phyloP scores from a whole-genome alignment of 2,113 vertebrate genomes.

The Protobothrops flavoviridis region DNA sequence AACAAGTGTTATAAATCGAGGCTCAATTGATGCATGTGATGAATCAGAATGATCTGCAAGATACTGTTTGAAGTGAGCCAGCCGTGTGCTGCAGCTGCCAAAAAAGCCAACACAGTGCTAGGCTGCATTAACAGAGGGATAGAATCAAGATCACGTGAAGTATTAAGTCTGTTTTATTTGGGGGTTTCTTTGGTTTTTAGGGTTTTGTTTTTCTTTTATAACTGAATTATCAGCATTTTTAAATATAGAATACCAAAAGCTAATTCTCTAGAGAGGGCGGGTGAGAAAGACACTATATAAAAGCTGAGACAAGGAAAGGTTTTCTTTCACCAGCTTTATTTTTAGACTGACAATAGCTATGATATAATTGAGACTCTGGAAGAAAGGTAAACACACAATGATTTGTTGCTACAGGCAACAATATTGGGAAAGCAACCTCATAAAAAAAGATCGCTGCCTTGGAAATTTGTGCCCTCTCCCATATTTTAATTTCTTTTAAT shows the following conservation, averaged over 20 bases:
- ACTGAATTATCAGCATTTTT: background rate
- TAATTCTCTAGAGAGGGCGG: background rate
- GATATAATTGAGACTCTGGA: background rate
- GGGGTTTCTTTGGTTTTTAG: background rate
- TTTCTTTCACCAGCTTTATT: slow-evolving; percentile 20
- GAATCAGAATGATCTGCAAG: background rate
- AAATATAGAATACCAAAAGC: background rate
- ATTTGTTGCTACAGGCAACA: background rate
- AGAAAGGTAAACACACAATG: background rate
- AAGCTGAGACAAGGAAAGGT: background rate
- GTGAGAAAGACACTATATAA: background rate
- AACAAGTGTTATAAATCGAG: background rate
- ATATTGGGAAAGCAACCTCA: background rate
- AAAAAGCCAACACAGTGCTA: too few relatives aligned
- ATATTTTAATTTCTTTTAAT: background rate
- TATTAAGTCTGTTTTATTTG: background rate
- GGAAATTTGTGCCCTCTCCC: background rate
- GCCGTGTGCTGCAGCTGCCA: too few relatives aligned
- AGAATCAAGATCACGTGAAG: too few relatives aligned
- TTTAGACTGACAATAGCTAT: slow-evolving; percentile 4
- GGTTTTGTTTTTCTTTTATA: background rate
- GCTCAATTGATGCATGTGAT: background rate
- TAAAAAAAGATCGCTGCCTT: background rate
- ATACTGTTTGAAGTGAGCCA: background rate
- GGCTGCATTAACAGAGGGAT: too few relatives aligned